Evolutionary conservation across 2,888 invertebrate genomes (phyloP).

Genomic region (Platycheirus albimanus): DNA sequence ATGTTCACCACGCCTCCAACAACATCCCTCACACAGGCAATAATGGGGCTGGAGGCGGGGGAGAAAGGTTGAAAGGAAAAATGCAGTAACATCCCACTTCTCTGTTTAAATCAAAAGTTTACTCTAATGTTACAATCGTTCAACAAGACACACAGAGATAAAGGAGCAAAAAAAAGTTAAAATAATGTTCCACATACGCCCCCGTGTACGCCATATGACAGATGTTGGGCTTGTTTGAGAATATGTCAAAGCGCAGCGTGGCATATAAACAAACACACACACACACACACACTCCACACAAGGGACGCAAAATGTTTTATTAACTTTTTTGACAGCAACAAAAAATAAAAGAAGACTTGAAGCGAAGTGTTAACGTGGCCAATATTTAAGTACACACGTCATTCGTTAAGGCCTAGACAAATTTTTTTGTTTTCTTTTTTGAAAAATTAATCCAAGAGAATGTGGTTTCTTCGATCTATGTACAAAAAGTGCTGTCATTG

Average conservation of each 20-base stretch:
- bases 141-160: slow-evolving; percentile 25
- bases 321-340: slow-evolving; percentile 33
- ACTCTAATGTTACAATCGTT: slow-evolving; percentile 57
- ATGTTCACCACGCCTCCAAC: slow-evolving; percentile 42
- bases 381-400: slow-evolving; percentile 12
- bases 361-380: slow-evolving; percentile 8
- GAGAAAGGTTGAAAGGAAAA: neutral
- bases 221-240: slow-evolving; percentile 47
- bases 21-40: neutral
- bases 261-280: neutral
- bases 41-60: neutral
- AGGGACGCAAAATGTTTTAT: slow-evolving; percentile 6
- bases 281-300: too few species aligned
- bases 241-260: slow-evolving; percentile 39
- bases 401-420: slow-evolving; percentile 5
- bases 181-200: slow-evolving; percentile 51
- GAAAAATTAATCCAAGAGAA: neutral
- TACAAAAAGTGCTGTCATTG: slow-evolving; percentile 18
- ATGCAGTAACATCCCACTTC: slow-evolving; percentile 4
- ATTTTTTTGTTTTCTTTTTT: neutral
- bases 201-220: slow-evolving; percentile 47
- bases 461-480: neutral
- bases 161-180: neutral
- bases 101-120: slow-evolving; percentile 33
- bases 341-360: neutral